A percentile compares a stretch with the other conserved stretches of the same genome.
These are phyloP conservation scores for Xyrauchen texanus DNA, from an alignment of 2,113 vertebrate genomes.

Conservation along the genomic window DNA sequence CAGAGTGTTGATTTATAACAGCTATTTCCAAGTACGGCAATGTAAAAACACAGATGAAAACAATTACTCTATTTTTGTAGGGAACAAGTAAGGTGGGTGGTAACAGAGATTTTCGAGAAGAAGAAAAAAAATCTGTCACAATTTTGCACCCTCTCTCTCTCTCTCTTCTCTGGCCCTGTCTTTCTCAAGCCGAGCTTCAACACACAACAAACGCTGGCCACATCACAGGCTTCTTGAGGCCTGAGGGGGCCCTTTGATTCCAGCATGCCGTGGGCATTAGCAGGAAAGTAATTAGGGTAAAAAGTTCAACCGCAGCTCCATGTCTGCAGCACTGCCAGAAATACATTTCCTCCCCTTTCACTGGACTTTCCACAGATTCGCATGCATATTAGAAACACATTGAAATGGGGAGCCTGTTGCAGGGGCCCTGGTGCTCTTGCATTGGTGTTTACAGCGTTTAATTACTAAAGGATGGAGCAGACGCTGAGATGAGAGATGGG, in stretches of 20 bases:
- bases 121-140: conserved; percentile 78
- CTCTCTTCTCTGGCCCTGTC: conserved; percentile 48
- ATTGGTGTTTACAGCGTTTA: conserved; percentile 75
- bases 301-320: conserved; percentile 92
- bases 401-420: conserved; percentile 63
- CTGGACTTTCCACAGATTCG: conserved; percentile 63
- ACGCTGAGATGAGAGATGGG: neutral
- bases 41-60: conserved; percentile 83
- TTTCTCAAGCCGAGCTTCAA: conserved; percentile 69
- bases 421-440: conserved; percentile 73
- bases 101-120: conserved; percentile 77
- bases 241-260: conserved; percentile 88
- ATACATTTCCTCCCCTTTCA: conserved; percentile 84
- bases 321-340: conserved; percentile 84
- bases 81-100: conserved; percentile 88
- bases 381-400: conserved; percentile 86
- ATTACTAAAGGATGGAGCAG: conserved; percentile 55
- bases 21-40: conserved; percentile 71
- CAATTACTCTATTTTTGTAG: conserved; percentile 89
- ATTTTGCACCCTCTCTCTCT: conserved; percentile 70
- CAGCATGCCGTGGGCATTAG: conserved; percentile 90
- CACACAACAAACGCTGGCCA: conserved; percentile 89
- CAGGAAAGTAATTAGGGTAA: conserved; percentile 96
- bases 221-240: conserved; percentile 89
- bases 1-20: conserved; percentile 83